Evolutionary conservation across 2,888 invertebrate genomes (phyloP), one percentile per base, ranked within the genome.

Genomic region (Phaonia tiefii): DNA sequence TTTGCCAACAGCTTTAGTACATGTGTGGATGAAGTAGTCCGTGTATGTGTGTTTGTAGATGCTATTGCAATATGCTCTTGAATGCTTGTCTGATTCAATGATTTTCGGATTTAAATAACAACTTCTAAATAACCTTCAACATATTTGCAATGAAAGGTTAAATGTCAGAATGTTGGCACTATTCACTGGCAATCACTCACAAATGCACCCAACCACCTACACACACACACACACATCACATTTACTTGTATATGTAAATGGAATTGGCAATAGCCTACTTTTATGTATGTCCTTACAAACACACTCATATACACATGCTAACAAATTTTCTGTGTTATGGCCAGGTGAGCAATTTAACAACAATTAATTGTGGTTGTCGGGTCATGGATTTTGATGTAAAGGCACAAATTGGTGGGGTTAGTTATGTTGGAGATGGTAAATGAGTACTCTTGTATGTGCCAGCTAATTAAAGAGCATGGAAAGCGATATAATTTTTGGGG

Each of bases 101-200:
- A 71, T 66, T 77, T 58, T n/a, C 49, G 54, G 54, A 22, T 54
- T 54, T 31, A 65, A 74, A 49, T 39, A 26, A 56, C 54, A 56
- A 65, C 15, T 70, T 49, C 56, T 42, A 65, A 65, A 42, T 74
- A 74, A 70, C 79, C 79, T 74, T 74, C 69, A 79, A 26, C 56
- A 31, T 70, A 69, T 51, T 54, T 54, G 25, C 54, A 54, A 25
- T 25, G 54, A 54, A 54, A 54, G 54, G 54, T 54, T 54, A 54
- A 54, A 54, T 31, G 31, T 8, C 31, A 31, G 31, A 3, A 8
- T 5, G 31, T 31, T 31, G 31, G 22, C 63, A 63, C 39, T 22
- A 17, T 63, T 63, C 63, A 63, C 17, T 63, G 42, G 42, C 20
- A 42, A 63, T 63, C 42, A 39, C 20, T 63, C 17, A 42, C 63